Conservation (phyloP, 2,797 vertebrate species). For the Eidolon dupreanum region DNA sequence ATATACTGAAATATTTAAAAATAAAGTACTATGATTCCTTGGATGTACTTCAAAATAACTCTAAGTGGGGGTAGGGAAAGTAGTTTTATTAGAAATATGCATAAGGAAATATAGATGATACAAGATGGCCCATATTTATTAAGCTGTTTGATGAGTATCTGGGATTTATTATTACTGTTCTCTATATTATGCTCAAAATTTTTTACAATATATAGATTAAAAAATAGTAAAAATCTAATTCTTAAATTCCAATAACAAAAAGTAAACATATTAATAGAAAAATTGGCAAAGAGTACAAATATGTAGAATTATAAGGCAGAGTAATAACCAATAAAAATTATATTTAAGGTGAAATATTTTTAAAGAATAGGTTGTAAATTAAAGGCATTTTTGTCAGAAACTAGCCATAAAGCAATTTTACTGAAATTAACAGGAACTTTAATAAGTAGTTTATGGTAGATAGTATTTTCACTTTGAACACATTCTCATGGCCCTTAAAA, state of each 20-base stretch:
- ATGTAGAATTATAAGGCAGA: neutral
- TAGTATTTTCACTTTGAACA: neutral
- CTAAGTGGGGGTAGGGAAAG: neutral
- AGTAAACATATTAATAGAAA: neutral
- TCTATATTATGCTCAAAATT: neutral
- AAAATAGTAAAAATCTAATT: neutral
- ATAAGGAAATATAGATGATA: neutral
- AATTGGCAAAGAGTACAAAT: neutral
- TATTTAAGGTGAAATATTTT: slow-evolving; percentile 14
- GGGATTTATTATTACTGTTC: neutral
- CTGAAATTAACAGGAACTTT: neutral
- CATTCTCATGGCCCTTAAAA: neutral
- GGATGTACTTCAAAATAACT: neutral
- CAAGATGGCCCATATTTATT: neutral
- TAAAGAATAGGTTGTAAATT: neutral
- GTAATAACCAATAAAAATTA: neutral
- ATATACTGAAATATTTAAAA: neutral
- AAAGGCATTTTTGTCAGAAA: neutral
- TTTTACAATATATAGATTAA: neutral
- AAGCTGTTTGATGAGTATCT: neutral
- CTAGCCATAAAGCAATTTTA: slow-evolving; percentile 7
- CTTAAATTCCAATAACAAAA: slow-evolving; percentile 6
- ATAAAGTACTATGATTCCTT: neutral
- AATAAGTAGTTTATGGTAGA: neutral
- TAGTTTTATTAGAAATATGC: neutral